phyloP scores from a whole-genome alignment of 2,888 invertebrate species.

The Epirrhoe alternata region DNA sequence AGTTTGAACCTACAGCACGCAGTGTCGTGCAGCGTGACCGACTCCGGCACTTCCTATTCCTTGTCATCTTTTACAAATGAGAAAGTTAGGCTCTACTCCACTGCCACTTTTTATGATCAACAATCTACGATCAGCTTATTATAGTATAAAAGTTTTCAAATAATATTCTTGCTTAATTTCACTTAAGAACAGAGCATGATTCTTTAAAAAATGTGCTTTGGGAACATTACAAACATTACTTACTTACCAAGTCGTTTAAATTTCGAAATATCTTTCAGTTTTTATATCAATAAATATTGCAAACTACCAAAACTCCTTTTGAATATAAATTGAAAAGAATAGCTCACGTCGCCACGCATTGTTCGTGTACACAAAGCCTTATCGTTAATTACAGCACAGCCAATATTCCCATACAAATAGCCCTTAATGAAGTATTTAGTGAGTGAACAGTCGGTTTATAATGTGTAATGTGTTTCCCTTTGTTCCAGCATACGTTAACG shows the following conservation, averaged over 20 bases:
- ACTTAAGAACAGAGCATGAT: background rate
- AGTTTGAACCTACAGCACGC: conserved; percentile 40
- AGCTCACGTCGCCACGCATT: background rate
- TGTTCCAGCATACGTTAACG: conserved; percentile 93
- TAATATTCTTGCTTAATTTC: background rate
- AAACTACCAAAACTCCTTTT: background rate
- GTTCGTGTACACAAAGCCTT: conserved; percentile 30
- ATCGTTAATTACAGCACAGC: conserved; percentile 26
- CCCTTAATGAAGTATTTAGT: conserved; percentile 30
- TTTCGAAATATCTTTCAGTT: background rate
- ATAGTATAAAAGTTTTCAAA: background rate
- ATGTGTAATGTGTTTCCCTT: conserved; percentile 38
- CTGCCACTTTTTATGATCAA: background rate
- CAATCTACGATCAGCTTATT: background rate
- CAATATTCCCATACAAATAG: conserved; percentile 35
- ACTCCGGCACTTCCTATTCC: conserved; percentile 40
- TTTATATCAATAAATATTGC: background rate
- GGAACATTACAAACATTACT: background rate
- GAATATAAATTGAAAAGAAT: background rate
- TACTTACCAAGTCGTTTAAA: no score
- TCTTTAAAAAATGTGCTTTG: background rate
- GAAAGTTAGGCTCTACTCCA: conserved; percentile 25
- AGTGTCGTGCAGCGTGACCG: conserved; percentile 41
- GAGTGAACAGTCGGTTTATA: conserved; percentile 33
- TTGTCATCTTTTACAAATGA: conserved; percentile 42